Evolutionary conservation across 2,797 vertebrate species (phyloP).

Genomic region (Mallotus villosus): DNA sequence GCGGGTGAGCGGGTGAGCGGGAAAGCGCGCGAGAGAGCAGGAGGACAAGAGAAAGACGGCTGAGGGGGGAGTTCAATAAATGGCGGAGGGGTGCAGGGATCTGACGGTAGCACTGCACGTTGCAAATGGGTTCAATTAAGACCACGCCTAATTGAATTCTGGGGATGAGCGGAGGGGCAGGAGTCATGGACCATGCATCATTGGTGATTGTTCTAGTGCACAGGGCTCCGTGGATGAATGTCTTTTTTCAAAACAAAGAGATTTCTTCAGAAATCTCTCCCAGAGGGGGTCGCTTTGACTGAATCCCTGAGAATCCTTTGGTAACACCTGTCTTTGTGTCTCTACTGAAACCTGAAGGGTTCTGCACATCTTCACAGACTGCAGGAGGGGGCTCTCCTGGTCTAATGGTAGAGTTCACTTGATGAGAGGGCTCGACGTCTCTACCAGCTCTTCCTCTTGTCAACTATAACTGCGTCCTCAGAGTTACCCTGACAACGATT

Average conservation of each 20-base stretch:
- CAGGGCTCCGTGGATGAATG: too few species aligned
- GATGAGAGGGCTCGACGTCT: neutral
- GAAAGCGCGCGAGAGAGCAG: too few species aligned
- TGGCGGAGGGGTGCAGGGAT: neutral
- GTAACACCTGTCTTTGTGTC: neutral
- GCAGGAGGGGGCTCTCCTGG: neutral
- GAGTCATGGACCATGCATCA: neutral
- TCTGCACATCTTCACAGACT: neutral
- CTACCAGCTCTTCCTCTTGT: neutral
- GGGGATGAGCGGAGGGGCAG: neutral
- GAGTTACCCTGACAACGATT: neutral
- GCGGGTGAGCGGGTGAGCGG: too few species aligned
- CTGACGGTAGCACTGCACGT: neutral
- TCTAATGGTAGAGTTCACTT: neutral
- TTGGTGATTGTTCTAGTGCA: too few species aligned
- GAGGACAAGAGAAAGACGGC: neutral
- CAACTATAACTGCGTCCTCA: neutral
- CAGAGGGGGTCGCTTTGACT: too few species aligned
- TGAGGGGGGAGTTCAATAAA: neutral
- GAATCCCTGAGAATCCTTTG: too few species aligned
- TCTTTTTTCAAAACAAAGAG: too few species aligned
- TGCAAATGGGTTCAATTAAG: neutral
- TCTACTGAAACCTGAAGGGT: neutral
- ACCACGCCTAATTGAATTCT: conserved; percentile 6
- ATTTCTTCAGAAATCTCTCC: neutral